Evolutionary conservation across 2,113 vertebrate genomes (phyloP).

Genomic region (Malurus melanocephalus): DNA sequence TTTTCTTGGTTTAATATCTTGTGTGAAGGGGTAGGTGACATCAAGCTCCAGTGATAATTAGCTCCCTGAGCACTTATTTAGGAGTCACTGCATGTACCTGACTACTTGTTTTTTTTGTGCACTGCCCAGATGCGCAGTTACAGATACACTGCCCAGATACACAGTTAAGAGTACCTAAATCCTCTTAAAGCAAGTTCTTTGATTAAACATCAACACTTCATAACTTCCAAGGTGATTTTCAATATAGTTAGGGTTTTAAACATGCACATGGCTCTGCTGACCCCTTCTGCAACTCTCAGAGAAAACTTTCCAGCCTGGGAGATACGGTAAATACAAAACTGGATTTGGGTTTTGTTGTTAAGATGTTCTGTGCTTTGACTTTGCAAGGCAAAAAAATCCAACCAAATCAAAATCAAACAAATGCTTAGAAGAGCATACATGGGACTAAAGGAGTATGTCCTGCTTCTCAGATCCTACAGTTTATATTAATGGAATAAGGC

Average conservation of each 20-base stretch:
- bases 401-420: accelerated
- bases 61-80: neutral
- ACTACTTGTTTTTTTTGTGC: neutral
- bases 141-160: too few species aligned
- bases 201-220: neutral
- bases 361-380: neutral
- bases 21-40: neutral
- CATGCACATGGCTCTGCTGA: neutral
- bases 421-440: too few species aligned
- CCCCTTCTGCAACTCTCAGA: neutral
- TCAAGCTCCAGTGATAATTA: neutral
- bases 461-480: neutral
- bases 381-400: neutral
- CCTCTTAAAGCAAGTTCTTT: neutral
- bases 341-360: neutral
- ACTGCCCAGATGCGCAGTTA: neutral
- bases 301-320: neutral
- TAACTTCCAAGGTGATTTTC: neutral
- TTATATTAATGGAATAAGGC: neutral
- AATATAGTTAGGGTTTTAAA: neutral
- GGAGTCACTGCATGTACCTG: accelerated
- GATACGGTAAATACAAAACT: neutral
- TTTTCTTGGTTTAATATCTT: neutral
- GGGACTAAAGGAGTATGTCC: neutral
- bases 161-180: neutral